A percentile compares a stretch with the other conserved stretches of the same genome.
These are phyloP conservation scores for Calypte anna DNA, from an alignment of 2,113 vertebrate species.

Conservation along the genomic window DNA sequence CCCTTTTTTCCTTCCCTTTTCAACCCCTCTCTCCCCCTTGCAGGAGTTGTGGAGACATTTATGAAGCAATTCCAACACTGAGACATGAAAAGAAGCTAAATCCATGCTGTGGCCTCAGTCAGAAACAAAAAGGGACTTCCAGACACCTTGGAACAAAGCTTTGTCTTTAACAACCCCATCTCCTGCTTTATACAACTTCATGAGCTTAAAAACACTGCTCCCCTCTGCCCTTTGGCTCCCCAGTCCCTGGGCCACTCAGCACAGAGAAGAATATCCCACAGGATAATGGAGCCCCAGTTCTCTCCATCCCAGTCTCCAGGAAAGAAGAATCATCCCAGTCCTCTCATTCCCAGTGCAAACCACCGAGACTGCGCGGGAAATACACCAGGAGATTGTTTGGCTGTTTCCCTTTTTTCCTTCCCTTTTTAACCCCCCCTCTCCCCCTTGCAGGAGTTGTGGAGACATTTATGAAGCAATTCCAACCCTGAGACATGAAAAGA, in stretches of 20 bases:
- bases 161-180: too few species aligned
- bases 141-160: too few species aligned
- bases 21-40: background rate
- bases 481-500: background rate
- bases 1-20: background rate
- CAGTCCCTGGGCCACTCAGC: slow-evolving; percentile 18
- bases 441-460: background rate
- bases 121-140: too few species aligned
- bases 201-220: too few species aligned
- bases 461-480: slow-evolving; percentile 4
- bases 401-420: background rate
- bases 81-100: background rate
- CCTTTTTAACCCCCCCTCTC: background rate
- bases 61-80: background rate
- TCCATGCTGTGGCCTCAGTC: too few species aligned
- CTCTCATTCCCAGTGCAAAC: slow-evolving; percentile 60
- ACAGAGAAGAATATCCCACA: slow-evolving; percentile 52
- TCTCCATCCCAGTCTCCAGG: slow-evolving; percentile 35
- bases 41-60: background rate
- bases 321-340: slow-evolving; percentile 52
- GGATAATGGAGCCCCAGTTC: slow-evolving; percentile 51
- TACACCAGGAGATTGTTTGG: slow-evolving; percentile 42
- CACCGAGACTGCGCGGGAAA: slow-evolving; percentile 22
- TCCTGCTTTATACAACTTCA: too few species aligned
- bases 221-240: too few species aligned